phyloP scores from a whole-genome alignment of 2,888 invertebrate genomes.

The Zele albiditarsus region DNA sequence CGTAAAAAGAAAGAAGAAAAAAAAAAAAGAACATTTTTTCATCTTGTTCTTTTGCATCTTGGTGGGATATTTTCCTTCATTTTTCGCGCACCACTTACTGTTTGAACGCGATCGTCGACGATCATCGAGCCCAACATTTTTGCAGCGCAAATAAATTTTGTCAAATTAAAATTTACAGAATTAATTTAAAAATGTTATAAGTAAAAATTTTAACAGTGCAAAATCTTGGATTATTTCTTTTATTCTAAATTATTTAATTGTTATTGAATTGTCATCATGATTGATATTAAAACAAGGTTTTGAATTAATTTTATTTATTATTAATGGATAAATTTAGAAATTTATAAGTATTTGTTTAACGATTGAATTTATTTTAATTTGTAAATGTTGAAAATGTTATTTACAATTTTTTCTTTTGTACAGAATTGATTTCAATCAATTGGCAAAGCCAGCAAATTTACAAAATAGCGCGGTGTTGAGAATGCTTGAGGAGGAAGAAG shows the following conservation, averaged over 20 bases:
- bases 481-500: slow-evolving; percentile 89
- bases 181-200: no score
- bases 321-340: background rate
- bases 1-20: no score
- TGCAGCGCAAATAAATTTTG: no score
- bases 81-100: no score
- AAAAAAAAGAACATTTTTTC: background rate
- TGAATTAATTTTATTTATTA: background rate
- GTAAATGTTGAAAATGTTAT: slow-evolving; percentile 20
- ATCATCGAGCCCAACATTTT: no score
- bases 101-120: no score
- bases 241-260: background rate
- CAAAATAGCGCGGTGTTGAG: slow-evolving; percentile 89
- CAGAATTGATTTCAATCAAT: slow-evolving; percentile 87
- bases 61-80: background rate
- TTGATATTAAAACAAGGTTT: slow-evolving; percentile 36
- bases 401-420: slow-evolving; percentile 58
- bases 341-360: background rate
- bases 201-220: no score
- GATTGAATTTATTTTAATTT: background rate
- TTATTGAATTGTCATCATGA: slow-evolving; percentile 35
- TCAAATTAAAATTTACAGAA: no score
- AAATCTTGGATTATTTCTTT: no score
- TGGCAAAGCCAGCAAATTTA: slow-evolving; percentile 85
- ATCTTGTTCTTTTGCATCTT: background rate